Base-by-base conservation (phyloP, 2,113 vertebrate genomes). In the Mola mola region DNA sequence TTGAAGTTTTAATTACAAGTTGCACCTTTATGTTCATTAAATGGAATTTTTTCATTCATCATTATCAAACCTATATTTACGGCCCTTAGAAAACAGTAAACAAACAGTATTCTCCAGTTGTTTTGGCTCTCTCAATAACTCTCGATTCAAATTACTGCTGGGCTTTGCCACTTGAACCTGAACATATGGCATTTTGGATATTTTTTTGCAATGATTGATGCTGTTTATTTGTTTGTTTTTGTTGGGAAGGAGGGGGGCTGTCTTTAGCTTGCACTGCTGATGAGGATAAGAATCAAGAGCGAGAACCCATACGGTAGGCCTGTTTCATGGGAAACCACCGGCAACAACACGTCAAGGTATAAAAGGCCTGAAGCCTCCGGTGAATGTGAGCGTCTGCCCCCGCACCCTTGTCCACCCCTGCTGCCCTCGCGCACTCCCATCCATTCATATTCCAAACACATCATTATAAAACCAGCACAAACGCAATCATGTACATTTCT, bases 401-500 rank as follows among this genome's bases (percentile, higher is more conserved):
- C 33, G 5, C 51, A 40, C 31, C 28, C 16, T 25, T 19, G 24
- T 24, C 46, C 5, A 2, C 43, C 51, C 25, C 71, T 11, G 3
- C 22, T 5, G 0, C 47, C n/a, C 51, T 61, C 43, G 15, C 11
- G n/a, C 9, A 1, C 5, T 55, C 2, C 47, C 25, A 42, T 69
- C 51, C 51, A 77, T 78, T 77, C 63, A 51, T 34, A 65, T 72
- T 78, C 68, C 20, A 71, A 76, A 55, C 37, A 11, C 33, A 29
- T 74, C 56, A 47, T 52, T 42, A 76, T 64, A 46, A 70, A 67
- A 47, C n/a, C 20, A 57, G 41, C 2, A 6, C 15, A 2, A 38
- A 46, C 43, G 34, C 55, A 68, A 48, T 78, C 56, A 57, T 66
- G 6, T 65, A 1, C 44, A 69, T 37, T 40, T 71, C 46, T 25